Conservation (phyloP, 2,113 vertebrate species). For the Tylochromis polylepis region DNA sequence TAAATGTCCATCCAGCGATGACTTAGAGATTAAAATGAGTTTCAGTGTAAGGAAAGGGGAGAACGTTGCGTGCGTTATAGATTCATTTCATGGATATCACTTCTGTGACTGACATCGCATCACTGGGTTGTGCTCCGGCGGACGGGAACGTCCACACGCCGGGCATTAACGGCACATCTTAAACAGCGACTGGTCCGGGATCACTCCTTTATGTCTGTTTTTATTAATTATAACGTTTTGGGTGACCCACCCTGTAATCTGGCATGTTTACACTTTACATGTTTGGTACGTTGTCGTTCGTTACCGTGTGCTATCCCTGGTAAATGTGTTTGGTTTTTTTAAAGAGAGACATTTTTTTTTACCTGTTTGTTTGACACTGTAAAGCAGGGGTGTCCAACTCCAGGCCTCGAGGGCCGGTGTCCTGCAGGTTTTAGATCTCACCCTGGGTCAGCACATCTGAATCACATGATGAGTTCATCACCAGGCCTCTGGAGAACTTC, state of each 20-base stretch:
- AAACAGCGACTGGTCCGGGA: not conserved
- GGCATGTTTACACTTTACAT: not conserved
- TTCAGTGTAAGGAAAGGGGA: no score
- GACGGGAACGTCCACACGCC: not conserved
- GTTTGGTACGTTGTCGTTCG: not conserved
- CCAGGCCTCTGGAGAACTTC: no score
- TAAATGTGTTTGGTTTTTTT: not conserved
- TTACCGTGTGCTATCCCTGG: not conserved
- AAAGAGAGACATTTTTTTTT: not conserved
- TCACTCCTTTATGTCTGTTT: not conserved
- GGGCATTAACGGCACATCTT: not conserved
- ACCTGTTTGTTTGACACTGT: not conserved
- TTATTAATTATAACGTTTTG: not conserved
- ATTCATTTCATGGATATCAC: not conserved
- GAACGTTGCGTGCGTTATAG: not conserved
- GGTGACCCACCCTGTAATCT: not conserved
- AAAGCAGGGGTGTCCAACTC: no score
- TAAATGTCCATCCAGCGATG: no score
- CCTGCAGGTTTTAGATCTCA: no score
- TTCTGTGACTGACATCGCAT: no score
- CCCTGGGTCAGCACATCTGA: no score
- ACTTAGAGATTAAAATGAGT: not conserved
- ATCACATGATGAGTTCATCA: no score
- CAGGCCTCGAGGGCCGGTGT: no score
- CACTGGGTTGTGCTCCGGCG: no score